Base-by-base conservation (phyloP, 2,797 vertebrate species). In the Rhynchonycteris naso region DNA sequence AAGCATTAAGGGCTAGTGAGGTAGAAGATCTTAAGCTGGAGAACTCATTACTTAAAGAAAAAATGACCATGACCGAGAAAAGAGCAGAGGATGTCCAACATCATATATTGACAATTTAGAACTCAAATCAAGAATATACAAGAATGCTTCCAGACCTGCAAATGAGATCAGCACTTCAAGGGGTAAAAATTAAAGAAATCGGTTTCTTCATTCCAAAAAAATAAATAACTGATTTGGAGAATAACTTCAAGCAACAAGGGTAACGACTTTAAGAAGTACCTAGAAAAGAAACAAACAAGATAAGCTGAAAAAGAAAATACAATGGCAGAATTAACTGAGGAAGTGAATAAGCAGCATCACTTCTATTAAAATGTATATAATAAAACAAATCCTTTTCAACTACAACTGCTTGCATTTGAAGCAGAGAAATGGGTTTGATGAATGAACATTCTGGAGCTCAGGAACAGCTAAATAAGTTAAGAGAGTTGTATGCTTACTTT, bases 321-420 rank as follows among this genome's bases (percentile, higher is more conserved):
- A 72, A 28, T 65, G 7, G 88, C 86, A 56, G 93, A 96, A 47
- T 96, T 98, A 71, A 93, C 83, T 71, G 91, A 97, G 21, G 98
- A 99, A 96, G 93, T 96, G 0, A 96, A 98, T 78, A 98, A 97
- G 43, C 99, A 99, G 99, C 98, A 96, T 95, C 97, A 93, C 1
- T 97, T 98, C 2, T 99, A 99, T 91, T 98, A 99, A 96, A 98
- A 99, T 3, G 97, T 99, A 0, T 96, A 97, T 84, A 97, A 98
- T 76, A 99, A 99, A 98, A 98, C 98, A 1, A 98, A 99, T 52
- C 99, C 99, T 85, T 99, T 97, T 96, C 97, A 99, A 99, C 98
- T 99, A 96, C 99, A 99, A 97, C 98, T 99, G 35, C 98, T 99
- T 89, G 98, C 98, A 0, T 99, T 99, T 97, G 99, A 99, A 88